A percentile compares a stretch with the other conserved stretches of the same genome.
phyloP scores from a whole-genome alignment of 2,888 invertebrate genomes.

The Netelia virgata region DNA sequence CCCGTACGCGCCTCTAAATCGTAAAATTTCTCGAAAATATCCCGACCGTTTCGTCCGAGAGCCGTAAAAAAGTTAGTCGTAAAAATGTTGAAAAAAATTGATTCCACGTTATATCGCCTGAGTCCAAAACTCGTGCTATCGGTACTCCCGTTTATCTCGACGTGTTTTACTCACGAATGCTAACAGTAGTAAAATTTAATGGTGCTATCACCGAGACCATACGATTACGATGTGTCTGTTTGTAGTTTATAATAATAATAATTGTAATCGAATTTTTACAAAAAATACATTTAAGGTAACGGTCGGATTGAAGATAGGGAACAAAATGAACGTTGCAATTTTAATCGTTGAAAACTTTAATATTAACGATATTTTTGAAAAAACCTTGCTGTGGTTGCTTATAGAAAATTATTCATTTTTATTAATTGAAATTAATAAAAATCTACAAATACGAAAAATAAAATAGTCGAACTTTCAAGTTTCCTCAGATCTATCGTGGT shows the following conservation, averaged over 20 bases:
- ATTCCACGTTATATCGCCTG: neutral
- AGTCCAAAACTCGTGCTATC: neutral
- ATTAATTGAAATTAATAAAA: neutral
- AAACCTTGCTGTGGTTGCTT: neutral
- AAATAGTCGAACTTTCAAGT: too few relatives aligned
- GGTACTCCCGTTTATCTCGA: neutral
- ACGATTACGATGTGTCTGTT: neutral
- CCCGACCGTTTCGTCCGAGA: constrained; percentile 17
- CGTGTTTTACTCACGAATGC: neutral
- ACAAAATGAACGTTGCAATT: neutral
- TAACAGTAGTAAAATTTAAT: neutral
- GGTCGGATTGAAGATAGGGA: neutral
- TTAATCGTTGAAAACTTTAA: neutral
- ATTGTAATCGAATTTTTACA: neutral
- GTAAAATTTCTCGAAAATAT: constrained; percentile 56
- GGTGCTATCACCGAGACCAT: neutral
- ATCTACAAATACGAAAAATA: too few relatives aligned
- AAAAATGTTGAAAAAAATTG: neutral
- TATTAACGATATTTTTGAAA: neutral
- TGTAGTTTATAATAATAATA: neutral
- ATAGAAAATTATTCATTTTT: neutral
- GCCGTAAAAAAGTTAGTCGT: constrained; percentile 20
- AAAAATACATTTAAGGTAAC: neutral
- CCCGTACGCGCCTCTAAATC: constrained; percentile 3
- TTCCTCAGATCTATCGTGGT: too few relatives aligned